Percentiles rank a stretch among this genome's conserved stretches.
These are phyloP conservation scores for Acronicta alni DNA, from an alignment of 2,888 invertebrate genomes.

Conservation along the genomic window DNA sequence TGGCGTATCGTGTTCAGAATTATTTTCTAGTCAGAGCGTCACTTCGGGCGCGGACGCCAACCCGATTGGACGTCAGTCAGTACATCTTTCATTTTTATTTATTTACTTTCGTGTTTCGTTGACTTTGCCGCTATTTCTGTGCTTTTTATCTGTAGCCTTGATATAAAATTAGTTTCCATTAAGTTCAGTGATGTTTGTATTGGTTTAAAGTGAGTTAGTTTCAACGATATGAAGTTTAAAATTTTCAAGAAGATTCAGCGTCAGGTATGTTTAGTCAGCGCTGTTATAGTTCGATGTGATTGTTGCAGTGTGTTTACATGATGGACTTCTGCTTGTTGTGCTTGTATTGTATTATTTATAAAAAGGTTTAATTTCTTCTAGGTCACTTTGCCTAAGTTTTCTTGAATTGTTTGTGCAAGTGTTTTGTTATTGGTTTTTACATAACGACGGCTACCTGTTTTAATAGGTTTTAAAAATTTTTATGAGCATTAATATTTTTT, in stretches of 20 bases:
- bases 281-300: constrained; percentile 44
- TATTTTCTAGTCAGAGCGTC: constrained; percentile 54
- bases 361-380: constrained; percentile 31
- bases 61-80: constrained; percentile 55
- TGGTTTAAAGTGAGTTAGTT: constrained; percentile 57
- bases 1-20: constrained; percentile 43
- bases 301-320: constrained; percentile 41
- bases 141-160: constrained; percentile 67
- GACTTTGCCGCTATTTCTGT: constrained; percentile 57
- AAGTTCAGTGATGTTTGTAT: constrained; percentile 62
- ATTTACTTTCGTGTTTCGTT: constrained; percentile 57
- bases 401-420: constrained; percentile 40
- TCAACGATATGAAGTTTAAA: constrained; percentile 79
- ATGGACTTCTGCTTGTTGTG: constrained; percentile 29
- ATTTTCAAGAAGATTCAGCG: constrained; percentile 81
- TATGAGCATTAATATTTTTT: background rate
- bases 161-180: constrained; percentile 62
- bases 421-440: constrained; percentile 15
- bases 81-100: constrained; percentile 51
- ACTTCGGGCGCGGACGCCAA: constrained; percentile 53
- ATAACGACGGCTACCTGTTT: background rate
- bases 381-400: constrained; percentile 16
- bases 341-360: constrained; percentile 27
- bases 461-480: background rate
- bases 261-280: constrained; percentile 73